phyloP scores from a whole-genome alignment of 2,797 vertebrate genomes.

The Cuculus canorus region DNA sequence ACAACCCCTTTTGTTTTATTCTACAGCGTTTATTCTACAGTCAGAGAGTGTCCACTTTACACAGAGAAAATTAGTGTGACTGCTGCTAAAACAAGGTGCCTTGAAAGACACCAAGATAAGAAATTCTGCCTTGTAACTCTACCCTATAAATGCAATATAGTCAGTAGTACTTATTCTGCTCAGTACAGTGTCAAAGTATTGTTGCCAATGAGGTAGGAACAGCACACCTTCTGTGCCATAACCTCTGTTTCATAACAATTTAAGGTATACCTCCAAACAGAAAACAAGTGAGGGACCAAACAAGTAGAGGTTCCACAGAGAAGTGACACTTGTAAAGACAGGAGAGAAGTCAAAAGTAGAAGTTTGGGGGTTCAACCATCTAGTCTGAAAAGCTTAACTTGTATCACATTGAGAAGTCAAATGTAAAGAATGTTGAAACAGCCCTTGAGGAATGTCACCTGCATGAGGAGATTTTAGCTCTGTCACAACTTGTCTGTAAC shows the following conservation, averaged over 20 bases:
- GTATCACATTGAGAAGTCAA: neutral
- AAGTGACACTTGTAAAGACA: neutral
- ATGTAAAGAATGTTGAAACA: accelerated
- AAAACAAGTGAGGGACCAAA: neutral
- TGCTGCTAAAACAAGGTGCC: neutral
- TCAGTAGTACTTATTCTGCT: too few relatives aligned
- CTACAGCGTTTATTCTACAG: too few relatives aligned
- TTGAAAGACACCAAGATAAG: neutral
- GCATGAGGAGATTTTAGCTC: neutral
- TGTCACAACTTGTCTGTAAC: neutral
- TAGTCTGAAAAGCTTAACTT: neutral
- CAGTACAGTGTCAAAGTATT: neutral
- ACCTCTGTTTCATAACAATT: neutral
- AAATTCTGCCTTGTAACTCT: neutral
- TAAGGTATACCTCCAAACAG: neutral
- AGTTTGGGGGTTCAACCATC: neutral
- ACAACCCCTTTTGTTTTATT: neutral
- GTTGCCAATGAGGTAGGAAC: neutral
- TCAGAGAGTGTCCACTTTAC: neutral
- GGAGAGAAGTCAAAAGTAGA: neutral
- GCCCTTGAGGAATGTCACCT: neutral
- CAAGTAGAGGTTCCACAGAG: neutral
- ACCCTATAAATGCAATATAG: neutral
- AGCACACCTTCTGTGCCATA: neutral
- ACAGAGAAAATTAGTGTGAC: neutral